Conservation (phyloP, 2,113 vertebrate genomes). For the Oreochromis spilurus region DNA sequence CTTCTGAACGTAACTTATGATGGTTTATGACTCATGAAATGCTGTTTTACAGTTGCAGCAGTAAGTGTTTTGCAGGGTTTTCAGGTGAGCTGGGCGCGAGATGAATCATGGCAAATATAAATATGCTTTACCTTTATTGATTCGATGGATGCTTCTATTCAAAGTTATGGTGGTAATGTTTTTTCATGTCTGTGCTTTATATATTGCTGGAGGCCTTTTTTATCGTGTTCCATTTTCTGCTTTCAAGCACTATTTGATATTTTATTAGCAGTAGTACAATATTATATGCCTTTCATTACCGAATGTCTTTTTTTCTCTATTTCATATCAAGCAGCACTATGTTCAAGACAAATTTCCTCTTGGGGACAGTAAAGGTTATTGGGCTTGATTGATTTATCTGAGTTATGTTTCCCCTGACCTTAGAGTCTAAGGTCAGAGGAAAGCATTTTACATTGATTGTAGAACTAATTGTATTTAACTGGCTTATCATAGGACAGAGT, state of each 20-base stretch:
- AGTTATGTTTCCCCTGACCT: accelerated
- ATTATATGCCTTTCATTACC: background rate
- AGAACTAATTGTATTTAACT: background rate
- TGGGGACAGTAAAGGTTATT: background rate
- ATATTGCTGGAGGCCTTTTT: accelerated
- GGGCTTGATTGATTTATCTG: background rate
- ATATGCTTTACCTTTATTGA: background rate
- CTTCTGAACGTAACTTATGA: background rate
- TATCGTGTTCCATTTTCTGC: background rate
- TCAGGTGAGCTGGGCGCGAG: background rate
- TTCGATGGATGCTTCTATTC: background rate
- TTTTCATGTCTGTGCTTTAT: background rate
- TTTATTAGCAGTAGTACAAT: background rate
- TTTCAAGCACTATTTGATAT: background rate
- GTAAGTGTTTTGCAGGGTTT: background rate
- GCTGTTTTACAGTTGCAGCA: background rate
- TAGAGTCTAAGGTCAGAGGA: background rate
- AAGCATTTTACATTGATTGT: background rate
- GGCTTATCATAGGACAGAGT: background rate
- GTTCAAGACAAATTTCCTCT: accelerated
- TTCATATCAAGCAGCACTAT: background rate
- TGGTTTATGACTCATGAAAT: background rate
- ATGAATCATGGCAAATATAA: background rate
- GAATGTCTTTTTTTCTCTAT: background rate
- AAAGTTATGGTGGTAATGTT: background rate